phyloP scores from a whole-genome alignment of 2,113 vertebrate species.

The Cebidichthys violaceus region DNA sequence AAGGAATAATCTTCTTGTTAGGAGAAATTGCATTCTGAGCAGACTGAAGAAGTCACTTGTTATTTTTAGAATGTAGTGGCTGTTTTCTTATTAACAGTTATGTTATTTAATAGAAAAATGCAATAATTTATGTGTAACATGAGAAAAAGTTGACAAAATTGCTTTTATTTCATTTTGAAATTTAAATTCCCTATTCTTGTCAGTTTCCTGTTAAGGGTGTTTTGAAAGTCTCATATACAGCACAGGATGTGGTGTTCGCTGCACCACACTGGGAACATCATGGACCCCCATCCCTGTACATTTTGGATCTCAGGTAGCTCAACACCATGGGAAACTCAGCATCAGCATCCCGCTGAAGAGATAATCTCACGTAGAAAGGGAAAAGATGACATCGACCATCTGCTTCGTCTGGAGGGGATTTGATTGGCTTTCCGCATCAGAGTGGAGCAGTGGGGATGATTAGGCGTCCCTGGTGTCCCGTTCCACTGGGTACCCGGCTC shows the following conservation, averaged over 20 bases:
- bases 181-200: background rate
- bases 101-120: background rate
- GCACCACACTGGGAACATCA: background rate
- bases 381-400: constrained; percentile 78
- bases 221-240: background rate
- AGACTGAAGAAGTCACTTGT: constrained; percentile 43
- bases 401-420: constrained; percentile 69
- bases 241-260: background rate
- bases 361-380: constrained; percentile 74
- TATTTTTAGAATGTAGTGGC: constrained; percentile 40
- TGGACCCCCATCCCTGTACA: background rate
- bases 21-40: constrained; percentile 45
- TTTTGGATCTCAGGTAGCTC: constrained; percentile 6
- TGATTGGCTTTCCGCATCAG: constrained; percentile 57
- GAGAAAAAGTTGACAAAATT: background rate
- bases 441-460: constrained; percentile 64
- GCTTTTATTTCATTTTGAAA: background rate
- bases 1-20: constrained; percentile 73
- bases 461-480: constrained; percentile 68
- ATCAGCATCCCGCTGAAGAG: constrained; percentile 35
- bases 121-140: background rate
- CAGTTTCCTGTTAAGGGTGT: background rate
- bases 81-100: constrained; percentile 7
- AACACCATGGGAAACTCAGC: constrained; percentile 26
- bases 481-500: constrained; percentile 69